phyloP scores from a whole-genome alignment of 2,113 vertebrate genomes.

The Scortum barcoo region DNA sequence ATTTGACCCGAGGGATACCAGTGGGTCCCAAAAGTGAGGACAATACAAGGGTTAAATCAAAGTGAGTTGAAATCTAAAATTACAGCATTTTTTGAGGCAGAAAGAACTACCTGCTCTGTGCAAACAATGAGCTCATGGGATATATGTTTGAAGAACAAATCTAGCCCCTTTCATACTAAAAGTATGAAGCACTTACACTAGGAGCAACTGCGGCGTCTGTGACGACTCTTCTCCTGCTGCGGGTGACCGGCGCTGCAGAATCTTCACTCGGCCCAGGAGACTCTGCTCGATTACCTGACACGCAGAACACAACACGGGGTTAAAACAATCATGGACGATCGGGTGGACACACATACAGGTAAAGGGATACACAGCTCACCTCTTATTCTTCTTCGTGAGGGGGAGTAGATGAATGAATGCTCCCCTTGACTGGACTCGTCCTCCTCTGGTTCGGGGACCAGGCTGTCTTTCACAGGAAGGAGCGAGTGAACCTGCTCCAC shows the following conservation, averaged over 20 bases:
- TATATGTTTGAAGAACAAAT: neutral
- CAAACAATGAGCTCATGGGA: neutral
- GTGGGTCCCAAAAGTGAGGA: too few relatives aligned
- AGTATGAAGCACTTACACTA: slow-evolving; percentile 49
- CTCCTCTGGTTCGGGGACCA: slow-evolving; percentile 53
- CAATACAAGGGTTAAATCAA: too few relatives aligned
- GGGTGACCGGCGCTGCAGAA: slow-evolving; percentile 47
- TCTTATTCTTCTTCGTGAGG: slow-evolving; percentile 86
- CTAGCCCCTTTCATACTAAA: neutral
- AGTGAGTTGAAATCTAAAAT: neutral
- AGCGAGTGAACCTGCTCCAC: slow-evolving; percentile 25
- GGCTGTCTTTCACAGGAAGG: slow-evolving; percentile 25
- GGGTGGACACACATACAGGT: neutral
- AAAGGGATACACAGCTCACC: slow-evolving; percentile 74
- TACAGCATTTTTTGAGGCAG: neutral
- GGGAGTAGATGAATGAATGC: slow-evolving; percentile 85
- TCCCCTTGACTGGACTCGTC: slow-evolving; percentile 61
- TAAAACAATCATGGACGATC: neutral
- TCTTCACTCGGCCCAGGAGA: slow-evolving; percentile 45
- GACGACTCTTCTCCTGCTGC: slow-evolving; percentile 61
- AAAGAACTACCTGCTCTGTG: neutral
- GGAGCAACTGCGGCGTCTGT: slow-evolving; percentile 1
- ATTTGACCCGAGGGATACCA: too few relatives aligned
- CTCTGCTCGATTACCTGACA: slow-evolving; percentile 65
- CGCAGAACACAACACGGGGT: slow-evolving; percentile 9